phyloP scores from a whole-genome alignment of 2,888 invertebrate species.

The Aleiodes testaceus region DNA sequence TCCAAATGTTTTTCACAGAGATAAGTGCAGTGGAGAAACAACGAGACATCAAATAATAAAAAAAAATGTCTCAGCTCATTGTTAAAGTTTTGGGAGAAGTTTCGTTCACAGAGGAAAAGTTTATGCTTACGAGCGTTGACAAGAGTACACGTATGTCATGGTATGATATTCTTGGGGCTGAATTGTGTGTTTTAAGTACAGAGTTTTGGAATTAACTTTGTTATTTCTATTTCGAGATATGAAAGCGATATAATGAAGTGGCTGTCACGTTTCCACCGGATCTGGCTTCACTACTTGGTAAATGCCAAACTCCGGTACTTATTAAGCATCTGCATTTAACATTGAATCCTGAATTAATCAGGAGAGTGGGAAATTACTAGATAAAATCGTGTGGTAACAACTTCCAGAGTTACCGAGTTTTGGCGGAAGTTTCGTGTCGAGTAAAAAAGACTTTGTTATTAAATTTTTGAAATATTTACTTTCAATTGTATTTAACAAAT shows the following conservation, averaged over 20 bases:
- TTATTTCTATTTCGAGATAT: too few relatives aligned
- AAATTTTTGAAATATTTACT: background rate
- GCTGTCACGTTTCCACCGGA: too few relatives aligned
- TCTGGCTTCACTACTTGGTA: too few relatives aligned
- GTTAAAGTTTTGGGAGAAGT: background rate
- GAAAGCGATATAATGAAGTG: too few relatives aligned
- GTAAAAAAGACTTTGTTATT: background rate
- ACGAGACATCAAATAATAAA: background rate
- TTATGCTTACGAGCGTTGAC: slow-evolving; percentile 1
- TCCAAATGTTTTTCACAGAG: background rate
- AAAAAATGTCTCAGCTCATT: background rate
- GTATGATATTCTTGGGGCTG: background rate
- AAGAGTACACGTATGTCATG: background rate
- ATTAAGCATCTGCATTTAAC: too few relatives aligned
- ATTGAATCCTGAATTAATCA: too few relatives aligned
- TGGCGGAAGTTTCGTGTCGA: background rate
- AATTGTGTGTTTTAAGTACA: too few relatives aligned
- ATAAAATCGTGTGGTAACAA: too few relatives aligned
- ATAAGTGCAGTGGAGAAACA: background rate
- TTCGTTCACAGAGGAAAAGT: background rate
- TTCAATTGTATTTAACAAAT: slow-evolving; percentile 6
- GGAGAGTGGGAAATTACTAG: too few relatives aligned
- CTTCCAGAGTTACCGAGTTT: background rate
- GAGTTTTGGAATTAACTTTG: too few relatives aligned
- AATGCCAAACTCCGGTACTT: too few relatives aligned